phyloP scores from a whole-genome alignment of 2,797 vertebrate species.

The Poeciliopsis turneri region DNA sequence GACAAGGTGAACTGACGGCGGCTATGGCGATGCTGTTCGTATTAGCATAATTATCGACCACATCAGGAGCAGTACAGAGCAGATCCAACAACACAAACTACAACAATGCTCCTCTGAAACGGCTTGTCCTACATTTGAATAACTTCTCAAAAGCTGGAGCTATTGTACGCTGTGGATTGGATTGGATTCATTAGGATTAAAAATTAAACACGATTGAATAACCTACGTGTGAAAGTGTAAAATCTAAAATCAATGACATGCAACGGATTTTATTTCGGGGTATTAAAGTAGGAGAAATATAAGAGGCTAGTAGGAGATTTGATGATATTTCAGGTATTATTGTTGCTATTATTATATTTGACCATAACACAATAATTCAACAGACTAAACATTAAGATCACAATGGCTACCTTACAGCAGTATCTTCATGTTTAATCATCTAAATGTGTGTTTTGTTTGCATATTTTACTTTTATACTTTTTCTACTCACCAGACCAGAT shows the following conservation, averaged over 20 bases:
- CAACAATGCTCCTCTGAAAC: background rate
- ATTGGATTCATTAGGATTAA: no score
- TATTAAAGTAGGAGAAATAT: background rate
- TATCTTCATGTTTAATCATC: background rate
- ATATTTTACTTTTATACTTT: background rate
- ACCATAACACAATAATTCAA: background rate
- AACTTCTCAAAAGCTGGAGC: background rate
- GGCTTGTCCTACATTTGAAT: background rate
- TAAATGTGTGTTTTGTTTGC: background rate
- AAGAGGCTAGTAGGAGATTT: background rate
- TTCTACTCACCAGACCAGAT: background rate
- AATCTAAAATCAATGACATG: background rate
- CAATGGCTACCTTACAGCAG: background rate
- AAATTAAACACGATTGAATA: background rate
- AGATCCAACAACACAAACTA: conserved; percentile 32
- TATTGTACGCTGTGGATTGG: background rate
- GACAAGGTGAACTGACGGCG: conserved; percentile 64
- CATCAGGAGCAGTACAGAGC: conserved; percentile 46
- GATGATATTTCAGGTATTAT: background rate
- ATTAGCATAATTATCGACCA: conserved; percentile 74
- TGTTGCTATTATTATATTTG: background rate
- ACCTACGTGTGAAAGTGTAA: no score
- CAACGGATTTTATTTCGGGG: background rate
- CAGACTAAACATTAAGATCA: background rate
- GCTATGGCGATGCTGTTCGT: conserved; percentile 52